Conservation (phyloP, 2,797 vertebrate species). For the Phoxinus dragarum region DNA sequence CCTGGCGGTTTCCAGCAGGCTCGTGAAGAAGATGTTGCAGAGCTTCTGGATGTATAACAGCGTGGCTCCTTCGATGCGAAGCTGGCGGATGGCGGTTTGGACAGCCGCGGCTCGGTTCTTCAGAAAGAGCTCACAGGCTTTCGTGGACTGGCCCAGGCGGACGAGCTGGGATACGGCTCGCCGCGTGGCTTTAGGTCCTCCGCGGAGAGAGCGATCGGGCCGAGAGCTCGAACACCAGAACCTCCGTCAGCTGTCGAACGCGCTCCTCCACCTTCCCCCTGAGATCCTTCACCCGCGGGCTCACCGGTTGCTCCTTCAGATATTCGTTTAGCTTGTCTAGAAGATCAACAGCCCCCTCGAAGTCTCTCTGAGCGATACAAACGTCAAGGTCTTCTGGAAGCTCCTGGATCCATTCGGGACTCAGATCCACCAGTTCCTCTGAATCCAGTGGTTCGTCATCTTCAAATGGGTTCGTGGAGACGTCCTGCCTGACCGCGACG, state of each 20-base stretch:
- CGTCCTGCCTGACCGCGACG: constrained; percentile 70
- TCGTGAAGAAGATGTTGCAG: constrained; percentile 98
- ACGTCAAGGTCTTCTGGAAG: constrained; percentile 95
- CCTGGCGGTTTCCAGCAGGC: constrained; percentile 92
- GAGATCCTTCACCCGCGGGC: constrained; percentile 87
- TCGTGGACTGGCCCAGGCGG: constrained; percentile 94
- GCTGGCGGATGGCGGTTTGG: constrained; percentile 93
- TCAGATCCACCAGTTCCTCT: constrained; percentile 86
- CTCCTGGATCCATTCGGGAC: constrained; percentile 95
- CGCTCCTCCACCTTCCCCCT: constrained; percentile 88
- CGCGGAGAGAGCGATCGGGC: constrained; percentile 90
- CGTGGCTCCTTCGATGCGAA: constrained; percentile 96
- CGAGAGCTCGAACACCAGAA: constrained; percentile 95
- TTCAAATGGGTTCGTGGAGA: constrained; percentile 88
- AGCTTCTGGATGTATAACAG: constrained; percentile 98
- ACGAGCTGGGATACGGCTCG: constrained; percentile 95
- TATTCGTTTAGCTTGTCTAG: constrained; percentile 92
- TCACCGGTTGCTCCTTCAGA: constrained; percentile 85
- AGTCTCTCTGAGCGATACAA: constrained; percentile 97
- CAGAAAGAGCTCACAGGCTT: constrained; percentile 95
- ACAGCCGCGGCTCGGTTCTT: constrained; percentile 92
- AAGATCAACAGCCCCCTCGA: constrained; percentile 95
- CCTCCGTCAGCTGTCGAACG: constrained; percentile 91
- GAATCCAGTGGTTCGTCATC: constrained; percentile 64
- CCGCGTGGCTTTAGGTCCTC: constrained; percentile 92